phyloP scores from a whole-genome alignment of 2,113 vertebrate genomes.

The Castor canadensis region DNA sequence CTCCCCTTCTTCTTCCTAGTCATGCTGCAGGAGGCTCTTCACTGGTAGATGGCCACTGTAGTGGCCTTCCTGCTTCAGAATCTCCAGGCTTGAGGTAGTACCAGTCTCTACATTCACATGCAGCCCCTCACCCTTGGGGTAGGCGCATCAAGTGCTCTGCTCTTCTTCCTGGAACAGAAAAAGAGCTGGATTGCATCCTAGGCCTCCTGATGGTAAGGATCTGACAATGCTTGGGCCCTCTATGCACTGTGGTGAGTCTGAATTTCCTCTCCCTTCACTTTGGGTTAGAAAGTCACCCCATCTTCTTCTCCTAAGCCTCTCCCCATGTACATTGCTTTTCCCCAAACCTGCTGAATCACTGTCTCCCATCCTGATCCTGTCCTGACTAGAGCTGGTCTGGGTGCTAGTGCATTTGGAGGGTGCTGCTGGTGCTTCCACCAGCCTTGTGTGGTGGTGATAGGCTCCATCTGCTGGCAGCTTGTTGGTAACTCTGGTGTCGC shows the following conservation, averaged over 20 bases:
- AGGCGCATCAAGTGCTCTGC: not conserved
- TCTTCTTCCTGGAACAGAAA: not conserved
- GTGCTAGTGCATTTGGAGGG: too few relatives aligned
- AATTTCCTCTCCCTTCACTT: not conserved
- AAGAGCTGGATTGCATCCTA: rapidly evolving
- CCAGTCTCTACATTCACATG: not conserved
- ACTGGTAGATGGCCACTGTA: not conserved
- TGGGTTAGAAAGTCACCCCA: not conserved
- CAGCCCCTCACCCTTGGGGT: not conserved
- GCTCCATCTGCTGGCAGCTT: slow-evolving; percentile 58
- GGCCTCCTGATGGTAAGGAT: not conserved
- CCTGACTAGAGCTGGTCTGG: not conserved
- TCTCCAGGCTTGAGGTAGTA: not conserved
- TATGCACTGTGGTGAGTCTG: not conserved
- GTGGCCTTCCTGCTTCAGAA: not conserved
- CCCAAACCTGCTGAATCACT: not conserved
- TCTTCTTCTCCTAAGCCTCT: not conserved
- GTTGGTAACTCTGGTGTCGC: not conserved
- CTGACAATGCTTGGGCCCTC: not conserved
- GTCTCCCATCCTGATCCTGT: not conserved
- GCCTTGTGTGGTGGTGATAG: not conserved
- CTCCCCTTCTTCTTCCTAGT: not conserved
- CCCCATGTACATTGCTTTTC: not conserved
- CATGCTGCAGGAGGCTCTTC: not conserved
- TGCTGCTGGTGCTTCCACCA: too few relatives aligned